A percentile compares a stretch with the other conserved stretches of the same genome.
Evolutionary conservation across 2,888 invertebrate genomes (phyloP).

Genomic region (Nomada fabriciana): DNA sequence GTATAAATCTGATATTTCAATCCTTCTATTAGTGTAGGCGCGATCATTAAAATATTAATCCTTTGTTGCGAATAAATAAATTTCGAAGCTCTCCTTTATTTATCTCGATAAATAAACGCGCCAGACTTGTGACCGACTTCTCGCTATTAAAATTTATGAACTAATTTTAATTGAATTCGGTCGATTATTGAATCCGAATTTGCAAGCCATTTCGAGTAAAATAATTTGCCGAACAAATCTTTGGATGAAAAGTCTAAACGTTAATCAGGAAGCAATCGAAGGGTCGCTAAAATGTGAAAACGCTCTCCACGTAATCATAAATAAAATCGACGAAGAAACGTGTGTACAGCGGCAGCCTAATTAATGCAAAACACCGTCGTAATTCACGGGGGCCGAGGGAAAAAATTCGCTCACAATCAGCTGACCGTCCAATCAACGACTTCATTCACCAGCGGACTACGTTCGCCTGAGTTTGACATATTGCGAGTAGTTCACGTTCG

Average conservation of each 20-base stretch:
- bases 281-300: not conserved
- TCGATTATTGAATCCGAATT: too few relatives aligned
- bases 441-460: constrained; percentile 42
- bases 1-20: not conserved
- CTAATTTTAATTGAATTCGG: too few relatives aligned
- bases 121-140: too few relatives aligned
- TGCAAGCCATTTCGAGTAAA: too few relatives aligned
- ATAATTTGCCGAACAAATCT: too few relatives aligned
- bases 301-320: too few relatives aligned
- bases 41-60: too few relatives aligned
- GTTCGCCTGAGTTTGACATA: constrained; percentile 40
- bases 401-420: constrained; percentile 5
- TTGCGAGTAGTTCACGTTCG: constrained; percentile 34
- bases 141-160: too few relatives aligned
- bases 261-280: not conserved
- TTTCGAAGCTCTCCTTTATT: too few relatives aligned
- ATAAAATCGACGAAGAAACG: not conserved
- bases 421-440: constrained; percentile 42
- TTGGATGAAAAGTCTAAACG: not conserved
- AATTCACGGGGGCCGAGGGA: constrained; percentile 5
- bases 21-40: not conserved
- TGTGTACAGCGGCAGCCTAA: constrained; percentile 7
- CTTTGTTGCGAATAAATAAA: too few relatives aligned
- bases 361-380: constrained; percentile 9
- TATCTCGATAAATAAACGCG: too few relatives aligned